phyloP scores from a whole-genome alignment of 2,797 vertebrate genomes.

The Mus minutoides region DNA sequence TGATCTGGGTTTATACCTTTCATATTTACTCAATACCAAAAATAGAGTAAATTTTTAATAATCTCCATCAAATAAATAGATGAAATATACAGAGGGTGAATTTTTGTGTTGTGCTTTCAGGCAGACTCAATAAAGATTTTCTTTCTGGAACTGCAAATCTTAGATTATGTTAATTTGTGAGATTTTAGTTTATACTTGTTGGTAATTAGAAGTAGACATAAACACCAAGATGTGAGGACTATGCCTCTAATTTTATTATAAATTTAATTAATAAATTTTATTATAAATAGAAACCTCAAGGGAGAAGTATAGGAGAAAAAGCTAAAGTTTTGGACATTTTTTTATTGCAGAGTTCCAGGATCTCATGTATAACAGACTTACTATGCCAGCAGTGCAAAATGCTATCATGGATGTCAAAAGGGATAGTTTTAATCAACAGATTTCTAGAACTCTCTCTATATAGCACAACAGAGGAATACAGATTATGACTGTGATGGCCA shows the following conservation, averaged over 20 bases:
- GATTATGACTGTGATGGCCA: background rate
- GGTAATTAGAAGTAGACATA: background rate
- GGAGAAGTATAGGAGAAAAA: background rate
- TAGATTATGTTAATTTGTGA: background rate
- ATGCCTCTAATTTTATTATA: background rate
- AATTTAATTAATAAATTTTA: background rate
- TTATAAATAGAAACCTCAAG: background rate
- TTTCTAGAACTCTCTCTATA: background rate
- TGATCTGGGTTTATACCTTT: background rate
- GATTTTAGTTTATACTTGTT: background rate
- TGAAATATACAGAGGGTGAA: background rate
- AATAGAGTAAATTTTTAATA: background rate
- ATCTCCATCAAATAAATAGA: background rate
- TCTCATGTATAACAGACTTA: background rate
- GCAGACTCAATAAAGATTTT: background rate
- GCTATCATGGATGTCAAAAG: background rate
- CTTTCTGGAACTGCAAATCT: background rate
- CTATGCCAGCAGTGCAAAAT: background rate
- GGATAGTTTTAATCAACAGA: background rate
- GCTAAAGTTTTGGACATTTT: background rate
- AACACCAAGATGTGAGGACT: background rate
- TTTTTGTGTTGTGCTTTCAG: background rate
- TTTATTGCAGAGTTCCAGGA: background rate
- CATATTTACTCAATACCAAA: background rate
- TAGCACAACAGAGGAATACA: background rate